These are phyloP conservation scores for Galago senegalensis DNA, from an alignment of 2,797 vertebrate species.

Conservation along the genomic window DNA sequence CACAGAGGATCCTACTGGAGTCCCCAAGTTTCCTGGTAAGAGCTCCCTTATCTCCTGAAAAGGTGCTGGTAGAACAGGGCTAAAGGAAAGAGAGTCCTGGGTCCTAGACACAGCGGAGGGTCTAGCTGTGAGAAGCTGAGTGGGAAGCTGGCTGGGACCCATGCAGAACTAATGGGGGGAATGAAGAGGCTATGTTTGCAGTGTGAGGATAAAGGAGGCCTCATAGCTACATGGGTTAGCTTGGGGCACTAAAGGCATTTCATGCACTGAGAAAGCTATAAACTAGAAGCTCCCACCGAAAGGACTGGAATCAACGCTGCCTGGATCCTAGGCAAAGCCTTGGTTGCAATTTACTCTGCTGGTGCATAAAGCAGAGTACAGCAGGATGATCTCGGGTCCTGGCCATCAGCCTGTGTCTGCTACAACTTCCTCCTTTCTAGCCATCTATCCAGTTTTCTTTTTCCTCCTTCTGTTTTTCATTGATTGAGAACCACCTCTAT, in stretches of 20 bases:
- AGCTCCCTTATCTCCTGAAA: neutral
- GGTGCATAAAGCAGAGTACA: neutral
- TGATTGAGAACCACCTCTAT: neutral
- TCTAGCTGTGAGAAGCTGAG: neutral
- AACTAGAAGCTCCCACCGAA: neutral
- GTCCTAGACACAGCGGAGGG: neutral
- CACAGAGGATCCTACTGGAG: neutral
- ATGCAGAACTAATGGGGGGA: neutral
- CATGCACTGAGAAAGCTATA: neutral
- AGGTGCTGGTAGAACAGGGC: neutral
- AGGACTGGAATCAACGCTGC: neutral
- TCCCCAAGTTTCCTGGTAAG: neutral
- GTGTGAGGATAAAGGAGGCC: neutral
- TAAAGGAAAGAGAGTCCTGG: neutral
- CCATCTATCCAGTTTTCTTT: neutral
- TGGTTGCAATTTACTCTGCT: neutral
- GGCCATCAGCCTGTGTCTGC: neutral
- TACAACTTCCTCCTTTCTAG: neutral
- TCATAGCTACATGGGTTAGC: neutral
- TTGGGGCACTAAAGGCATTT: neutral
- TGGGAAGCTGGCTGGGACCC: neutral
- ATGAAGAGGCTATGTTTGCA: neutral
- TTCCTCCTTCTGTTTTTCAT: neutral
- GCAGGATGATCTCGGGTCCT: neutral
- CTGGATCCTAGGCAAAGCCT: neutral